phyloP scores from a whole-genome alignment of 2,797 vertebrate species.

The Cynopterus sphinx region DNA sequence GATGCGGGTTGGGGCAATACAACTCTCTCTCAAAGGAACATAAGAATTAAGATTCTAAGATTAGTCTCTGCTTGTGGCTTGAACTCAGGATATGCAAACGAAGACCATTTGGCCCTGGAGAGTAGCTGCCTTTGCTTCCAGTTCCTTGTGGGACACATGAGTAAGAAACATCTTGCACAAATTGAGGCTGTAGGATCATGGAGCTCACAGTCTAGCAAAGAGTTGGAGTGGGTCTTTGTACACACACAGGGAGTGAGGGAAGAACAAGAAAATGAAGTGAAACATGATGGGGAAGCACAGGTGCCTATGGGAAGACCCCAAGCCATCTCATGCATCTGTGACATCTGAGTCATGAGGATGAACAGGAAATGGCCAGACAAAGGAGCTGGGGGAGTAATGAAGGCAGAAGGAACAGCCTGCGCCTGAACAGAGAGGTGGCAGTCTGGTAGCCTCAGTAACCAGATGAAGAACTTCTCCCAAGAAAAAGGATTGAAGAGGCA shows the following conservation, averaged over 20 bases:
- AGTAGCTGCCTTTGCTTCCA: background rate
- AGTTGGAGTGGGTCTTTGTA: background rate
- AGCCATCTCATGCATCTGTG: background rate
- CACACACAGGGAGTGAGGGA: background rate
- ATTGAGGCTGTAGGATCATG: background rate
- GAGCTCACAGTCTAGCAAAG: background rate
- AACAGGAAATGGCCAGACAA: background rate
- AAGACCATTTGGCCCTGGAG: background rate
- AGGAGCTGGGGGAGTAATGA: background rate
- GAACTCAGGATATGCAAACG: background rate
- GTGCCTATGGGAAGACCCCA: background rate
- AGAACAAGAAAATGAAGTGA: background rate
- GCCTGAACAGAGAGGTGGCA: background rate
- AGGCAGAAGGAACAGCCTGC: background rate
- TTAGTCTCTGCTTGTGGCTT: background rate
- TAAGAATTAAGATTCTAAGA: background rate
- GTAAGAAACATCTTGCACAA: background rate
- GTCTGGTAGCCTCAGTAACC: background rate
- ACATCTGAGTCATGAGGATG: no score
- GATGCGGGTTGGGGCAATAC: background rate
- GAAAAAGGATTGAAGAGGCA: background rate
- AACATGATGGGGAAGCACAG: background rate
- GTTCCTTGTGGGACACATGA: background rate
- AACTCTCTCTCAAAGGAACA: background rate
- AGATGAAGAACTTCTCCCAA: background rate